Evolutionary conservation across 2,888 invertebrate species (phyloP).

Genomic region (Andrena minutula): DNA sequence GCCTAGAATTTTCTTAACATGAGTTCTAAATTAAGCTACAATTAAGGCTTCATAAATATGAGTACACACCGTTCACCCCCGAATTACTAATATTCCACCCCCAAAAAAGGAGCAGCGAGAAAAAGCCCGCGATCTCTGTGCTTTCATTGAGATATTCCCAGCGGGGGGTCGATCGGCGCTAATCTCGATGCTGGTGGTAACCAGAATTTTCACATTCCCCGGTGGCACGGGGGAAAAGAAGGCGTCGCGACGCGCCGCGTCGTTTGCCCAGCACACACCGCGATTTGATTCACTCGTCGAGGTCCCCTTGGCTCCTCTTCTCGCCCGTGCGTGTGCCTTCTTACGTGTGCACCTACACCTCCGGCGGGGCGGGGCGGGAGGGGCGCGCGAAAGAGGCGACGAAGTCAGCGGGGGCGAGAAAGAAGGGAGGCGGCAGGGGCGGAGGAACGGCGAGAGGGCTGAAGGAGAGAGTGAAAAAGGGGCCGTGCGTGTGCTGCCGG

Average conservation of each 20-base stretch:
- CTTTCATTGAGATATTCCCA: conserved; percentile 22
- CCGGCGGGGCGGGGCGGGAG: conserved; percentile 48
- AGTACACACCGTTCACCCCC: too few species aligned
- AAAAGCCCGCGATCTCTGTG: background rate
- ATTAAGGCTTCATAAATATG: too few species aligned
- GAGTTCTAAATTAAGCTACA: too few species aligned
- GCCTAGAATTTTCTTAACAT: too few species aligned
- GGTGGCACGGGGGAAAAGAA: conserved; percentile 37
- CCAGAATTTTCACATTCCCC: conserved; percentile 58
- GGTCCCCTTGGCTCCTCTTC: conserved; percentile 52
- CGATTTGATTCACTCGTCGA: conserved; percentile 79
- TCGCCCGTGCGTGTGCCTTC: conserved; percentile 53
- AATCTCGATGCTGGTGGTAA: conserved; percentile 20
- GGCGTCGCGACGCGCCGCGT: conserved; percentile 68
- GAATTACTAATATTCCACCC: too few species aligned
- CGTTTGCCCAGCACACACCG: conserved; percentile 73
- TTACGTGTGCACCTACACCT: conserved; percentile 45
- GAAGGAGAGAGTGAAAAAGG: conserved; percentile 6
- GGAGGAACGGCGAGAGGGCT: conserved; percentile 5
- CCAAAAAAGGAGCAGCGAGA: too few species aligned
- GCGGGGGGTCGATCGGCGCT: conserved; percentile 39
- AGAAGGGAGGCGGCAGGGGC: background rate
- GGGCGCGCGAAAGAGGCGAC: background rate
- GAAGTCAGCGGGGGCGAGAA: conserved; percentile 5
- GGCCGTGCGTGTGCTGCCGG: conserved; percentile 26